These are phyloP conservation scores for Cotesia congregata DNA, from an alignment of 2,888 invertebrate species.

Conservation along the genomic window DNA sequence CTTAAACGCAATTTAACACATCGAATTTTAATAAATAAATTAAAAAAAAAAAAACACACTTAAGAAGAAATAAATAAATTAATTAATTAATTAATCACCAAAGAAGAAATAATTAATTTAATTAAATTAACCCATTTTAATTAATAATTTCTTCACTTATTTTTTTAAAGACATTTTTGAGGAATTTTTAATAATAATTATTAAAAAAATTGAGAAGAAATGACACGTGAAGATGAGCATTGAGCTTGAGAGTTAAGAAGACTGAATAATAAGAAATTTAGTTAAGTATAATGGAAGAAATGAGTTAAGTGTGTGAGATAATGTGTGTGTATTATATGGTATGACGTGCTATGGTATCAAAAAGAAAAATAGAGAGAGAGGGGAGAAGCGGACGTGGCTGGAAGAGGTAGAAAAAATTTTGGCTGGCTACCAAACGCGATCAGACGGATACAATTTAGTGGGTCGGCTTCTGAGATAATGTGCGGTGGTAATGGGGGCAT, in stretches of 20 bases:
- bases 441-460: not conserved
- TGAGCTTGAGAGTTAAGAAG: not conserved
- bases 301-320: not conserved
- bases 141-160: too few relatives aligned
- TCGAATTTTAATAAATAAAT: not conserved
- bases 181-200: too few relatives aligned
- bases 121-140: too few relatives aligned
- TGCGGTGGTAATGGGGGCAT: too few relatives aligned
- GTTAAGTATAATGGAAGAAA: not conserved
- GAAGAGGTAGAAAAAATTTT: not conserved
- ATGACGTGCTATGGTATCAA: not conserved
- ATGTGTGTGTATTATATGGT: not conserved
- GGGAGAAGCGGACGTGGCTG: not conserved
- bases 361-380: not conserved
- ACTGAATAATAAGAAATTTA: not conserved
- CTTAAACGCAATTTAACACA: conserved; percentile 1
- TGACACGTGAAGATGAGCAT: too few relatives aligned
- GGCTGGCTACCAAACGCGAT: not conserved
- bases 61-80: too few relatives aligned
- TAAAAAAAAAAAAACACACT: too few relatives aligned
- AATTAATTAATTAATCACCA: too few relatives aligned
- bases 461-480: not conserved
- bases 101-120: too few relatives aligned
- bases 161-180: too few relatives aligned
- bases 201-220: too few relatives aligned